phyloP scores from a whole-genome alignment of 2,888 invertebrate genomes.

The Cordilura impudica region DNA sequence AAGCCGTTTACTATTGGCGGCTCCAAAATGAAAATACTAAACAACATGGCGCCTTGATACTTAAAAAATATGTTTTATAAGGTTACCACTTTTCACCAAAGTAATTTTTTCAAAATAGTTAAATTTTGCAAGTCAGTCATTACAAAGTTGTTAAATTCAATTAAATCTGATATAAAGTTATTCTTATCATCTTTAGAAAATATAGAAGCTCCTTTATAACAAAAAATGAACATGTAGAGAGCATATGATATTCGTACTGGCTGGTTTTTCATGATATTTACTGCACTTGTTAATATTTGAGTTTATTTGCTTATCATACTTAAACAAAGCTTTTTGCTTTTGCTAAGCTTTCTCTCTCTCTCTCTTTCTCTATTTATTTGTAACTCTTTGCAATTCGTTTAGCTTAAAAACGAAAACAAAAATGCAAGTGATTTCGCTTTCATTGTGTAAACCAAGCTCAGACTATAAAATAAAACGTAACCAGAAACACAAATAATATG shows the following conservation, averaged over 20 bases:
- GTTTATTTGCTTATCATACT: neutral
- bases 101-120: too few relatives aligned
- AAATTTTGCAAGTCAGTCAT: too few relatives aligned
- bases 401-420: slow-evolving; percentile 18
- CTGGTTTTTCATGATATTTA: neutral
- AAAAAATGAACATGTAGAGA: too few relatives aligned
- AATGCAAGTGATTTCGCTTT: slow-evolving; percentile 72
- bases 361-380: neutral
- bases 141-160: too few relatives aligned
- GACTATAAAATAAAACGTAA: slow-evolving; percentile 24
- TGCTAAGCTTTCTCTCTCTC: neutral
- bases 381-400: neutral
- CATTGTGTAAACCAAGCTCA: slow-evolving; percentile 65
- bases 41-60: too few relatives aligned
- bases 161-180: too few relatives aligned
- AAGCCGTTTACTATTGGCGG: too few relatives aligned
- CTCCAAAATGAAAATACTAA: too few relatives aligned
- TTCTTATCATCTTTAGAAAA: too few relatives aligned
- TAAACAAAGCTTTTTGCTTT: neutral
- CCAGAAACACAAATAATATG: slow-evolving; percentile 17
- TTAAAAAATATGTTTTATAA: too few relatives aligned
- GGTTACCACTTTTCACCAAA: too few relatives aligned
- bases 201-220: too few relatives aligned
- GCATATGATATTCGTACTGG: neutral
- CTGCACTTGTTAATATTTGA: neutral